phyloP scores from a whole-genome alignment of 2,888 invertebrate species.

The Torymus texanus region DNA sequence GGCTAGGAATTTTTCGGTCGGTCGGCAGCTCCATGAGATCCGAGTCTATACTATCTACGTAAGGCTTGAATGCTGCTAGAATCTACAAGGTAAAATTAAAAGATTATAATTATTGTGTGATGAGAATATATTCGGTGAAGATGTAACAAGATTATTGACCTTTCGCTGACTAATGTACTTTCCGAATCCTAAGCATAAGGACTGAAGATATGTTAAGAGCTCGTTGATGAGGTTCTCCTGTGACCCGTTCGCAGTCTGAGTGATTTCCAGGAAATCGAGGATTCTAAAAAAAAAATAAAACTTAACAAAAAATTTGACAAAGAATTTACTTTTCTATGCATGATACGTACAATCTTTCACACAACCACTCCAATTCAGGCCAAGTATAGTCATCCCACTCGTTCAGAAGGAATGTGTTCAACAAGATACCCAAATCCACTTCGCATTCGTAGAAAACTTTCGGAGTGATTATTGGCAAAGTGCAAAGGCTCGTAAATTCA shows the following conservation, averaged over 20 bases:
- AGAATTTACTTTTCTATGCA: slow-evolving; percentile 30
- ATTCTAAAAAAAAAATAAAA: slow-evolving; percentile 74
- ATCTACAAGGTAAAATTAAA: slow-evolving; percentile 68
- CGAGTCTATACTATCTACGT: slow-evolving; percentile 79
- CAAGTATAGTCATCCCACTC: slow-evolving; percentile 78
- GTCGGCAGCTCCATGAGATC: slow-evolving; percentile 78
- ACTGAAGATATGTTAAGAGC: slow-evolving; percentile 78
- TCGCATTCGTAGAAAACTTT: slow-evolving; percentile 80
- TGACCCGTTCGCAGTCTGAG: slow-evolving; percentile 77
- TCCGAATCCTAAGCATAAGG: slow-evolving; percentile 82
- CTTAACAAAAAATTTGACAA: neutral
- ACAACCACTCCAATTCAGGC: slow-evolving; percentile 84
- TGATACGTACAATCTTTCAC: slow-evolving; percentile 79
- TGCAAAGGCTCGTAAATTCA: slow-evolving; percentile 75
- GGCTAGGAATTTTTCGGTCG: slow-evolving; percentile 76
- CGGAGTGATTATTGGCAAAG: slow-evolving; percentile 77
- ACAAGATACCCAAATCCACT: slow-evolving; percentile 78
- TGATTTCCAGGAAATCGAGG: slow-evolving; percentile 78
- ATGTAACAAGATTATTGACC: slow-evolving; percentile 57
- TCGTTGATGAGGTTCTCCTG: slow-evolving; percentile 77
- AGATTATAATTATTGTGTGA: too few relatives aligned
- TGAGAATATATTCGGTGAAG: neutral
- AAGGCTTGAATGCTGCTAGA: slow-evolving; percentile 78
- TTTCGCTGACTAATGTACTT: slow-evolving; percentile 78
- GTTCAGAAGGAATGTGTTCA: slow-evolving; percentile 77